Base-by-base conservation (phyloP, 2,797 vertebrate species). In the Molossus molossus region DNA sequence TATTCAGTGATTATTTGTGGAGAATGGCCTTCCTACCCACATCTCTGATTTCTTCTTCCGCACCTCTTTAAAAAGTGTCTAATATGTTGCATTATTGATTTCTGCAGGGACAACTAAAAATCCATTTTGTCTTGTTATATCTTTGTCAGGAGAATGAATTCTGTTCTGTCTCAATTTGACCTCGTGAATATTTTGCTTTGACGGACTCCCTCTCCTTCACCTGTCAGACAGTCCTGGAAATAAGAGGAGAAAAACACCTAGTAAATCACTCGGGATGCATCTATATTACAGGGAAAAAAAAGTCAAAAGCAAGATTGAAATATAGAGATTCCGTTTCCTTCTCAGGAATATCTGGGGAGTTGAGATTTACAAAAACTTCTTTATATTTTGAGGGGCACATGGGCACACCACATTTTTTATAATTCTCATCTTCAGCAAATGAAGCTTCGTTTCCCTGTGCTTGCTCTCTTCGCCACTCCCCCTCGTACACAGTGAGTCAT, bases 121-220 rank as follows among this genome's bases (percentile, higher is more conserved):
- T 95, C 86, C 83, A 95, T 94, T 95, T 91, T 85, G 25, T 91
- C 80, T 91, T 95, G 62, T 92, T 95, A 92, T 40, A 90, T 95
- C 77, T 96, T 96, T 97, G 93, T 94, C 75, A 94, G 86, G 91
- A 96, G 64, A 97, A 96, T 94, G 79, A 92, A 94, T 94, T 91
- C 84, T 85, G 13, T 40, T 85, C 81, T 91, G 45, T 97, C 92
- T 96, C 76, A 76, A 15, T 93, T 88, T 94, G 92, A 96, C 90
- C 97, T 93, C 84, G 95, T 11, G 6, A 92, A 91, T 96, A 67
- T 48, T 95, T 91, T 27, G 62, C 77, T 96, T 87, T 93, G 95
- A 97, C 96, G 96, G 85, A 90, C 29, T 89, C 65, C 64, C 48
- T 96, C 40, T 94, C 69, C 60, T 95, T 96, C 75, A 94, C 75